Base-by-base conservation (phyloP, 1,140 invertebrate species). In the Drosophila burlai region DNA sequence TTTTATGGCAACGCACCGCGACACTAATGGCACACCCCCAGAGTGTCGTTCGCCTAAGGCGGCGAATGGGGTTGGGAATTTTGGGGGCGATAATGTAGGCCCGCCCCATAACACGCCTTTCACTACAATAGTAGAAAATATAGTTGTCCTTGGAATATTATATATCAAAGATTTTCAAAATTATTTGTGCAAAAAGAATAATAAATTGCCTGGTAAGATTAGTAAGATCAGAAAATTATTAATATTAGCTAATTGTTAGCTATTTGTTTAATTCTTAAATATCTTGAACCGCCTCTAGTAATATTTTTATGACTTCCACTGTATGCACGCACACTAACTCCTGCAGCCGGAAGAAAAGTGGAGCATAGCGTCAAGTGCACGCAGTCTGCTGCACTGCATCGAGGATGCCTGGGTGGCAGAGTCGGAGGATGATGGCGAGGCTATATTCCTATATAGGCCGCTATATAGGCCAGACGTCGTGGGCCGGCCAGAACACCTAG, bases 291-390 rank as follows among this genome's bases (percentile, higher is more conserved):
- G 10, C 34, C 10, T 4, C 18, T 15, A 3, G 0, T 24, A 46
- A 21, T 49, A 68, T 46, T 71, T 15, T 68, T 46, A 24, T 26
- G 31, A 15, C 67, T 26, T 16, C 24, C 31, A 34, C 38, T 71
- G 67, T 71, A 40, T 2, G 36, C 34, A 71, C 67, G 67, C 67
- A 71, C 67, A 50, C 47, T 21, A 38, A 24, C 50, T 38, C 54
- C 60, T 26, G 46, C 36, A 43, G 60, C 43, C 38, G 66, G 45
- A 79, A 67, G 58, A 83, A 87, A 90, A 85, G 60, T 89, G 85
- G 85, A 89, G 85, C 85, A 89, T 81, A 78, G 84, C 81, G 85
- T 90, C 84, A 89, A 90, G 85, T 90, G 79, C 84, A 84, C 81
- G 84, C 81, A 58, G 69, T 83, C 77, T 76, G 50, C 64, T 76